Conservation (phyloP, 2,888 invertebrate species). For the Acheta domesticus region DNA sequence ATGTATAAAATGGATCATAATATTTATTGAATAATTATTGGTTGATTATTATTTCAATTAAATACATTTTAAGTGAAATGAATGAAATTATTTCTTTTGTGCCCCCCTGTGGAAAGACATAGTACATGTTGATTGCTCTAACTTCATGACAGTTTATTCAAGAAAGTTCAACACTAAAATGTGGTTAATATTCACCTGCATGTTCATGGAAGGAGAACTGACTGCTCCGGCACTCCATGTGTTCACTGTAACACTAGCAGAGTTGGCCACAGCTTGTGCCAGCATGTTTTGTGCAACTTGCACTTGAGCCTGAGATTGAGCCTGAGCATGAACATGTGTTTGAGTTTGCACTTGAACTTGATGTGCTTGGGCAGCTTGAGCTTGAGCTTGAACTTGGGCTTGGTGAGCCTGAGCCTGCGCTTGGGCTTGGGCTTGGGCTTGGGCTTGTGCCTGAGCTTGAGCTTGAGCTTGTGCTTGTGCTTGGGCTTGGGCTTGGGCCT, state of each 20-base stretch:
- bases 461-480: constrained; percentile 37
- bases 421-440: neutral
- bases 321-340: neutral
- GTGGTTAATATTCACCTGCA: constrained; percentile 40
- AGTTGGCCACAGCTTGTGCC: constrained; percentile 33
- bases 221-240: constrained; percentile 44
- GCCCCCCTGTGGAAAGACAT: too few relatives aligned
- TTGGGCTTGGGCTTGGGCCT: constrained; percentile 39
- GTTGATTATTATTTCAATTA: too few relatives aligned
- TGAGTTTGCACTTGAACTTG: neutral
- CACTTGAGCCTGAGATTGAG: constrained; percentile 40
- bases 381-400: neutral
- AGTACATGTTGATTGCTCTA: too few relatives aligned
- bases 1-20: neutral
- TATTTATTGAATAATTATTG: too few relatives aligned
- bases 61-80: too few relatives aligned
- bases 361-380: neutral
- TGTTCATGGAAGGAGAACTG: constrained; percentile 46
- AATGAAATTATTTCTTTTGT: too few relatives aligned
- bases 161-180: too few relatives aligned
- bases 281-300: constrained; percentile 36
- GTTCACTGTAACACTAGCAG: constrained; percentile 38
- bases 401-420: neutral
- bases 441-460: neutral
- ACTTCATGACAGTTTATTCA: too few relatives aligned